These are phyloP conservation scores for Hirtodrosophila histrioides DNA, from an alignment of 2,888 invertebrate species.

Conservation along the genomic window DNA sequence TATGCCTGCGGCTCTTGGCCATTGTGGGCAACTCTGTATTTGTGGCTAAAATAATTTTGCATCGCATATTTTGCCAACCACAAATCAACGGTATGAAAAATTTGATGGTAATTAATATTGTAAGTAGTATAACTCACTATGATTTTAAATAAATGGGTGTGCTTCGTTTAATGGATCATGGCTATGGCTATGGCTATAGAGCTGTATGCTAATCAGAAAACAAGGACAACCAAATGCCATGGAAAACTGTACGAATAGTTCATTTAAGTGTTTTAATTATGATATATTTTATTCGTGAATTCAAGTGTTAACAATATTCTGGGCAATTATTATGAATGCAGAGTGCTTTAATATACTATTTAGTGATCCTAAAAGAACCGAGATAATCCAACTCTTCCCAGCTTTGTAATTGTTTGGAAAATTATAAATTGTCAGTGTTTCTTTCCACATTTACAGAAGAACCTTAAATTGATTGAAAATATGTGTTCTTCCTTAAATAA, in stretches of 20 bases:
- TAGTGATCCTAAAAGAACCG: too few relatives aligned
- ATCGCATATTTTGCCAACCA: constrained; percentile 64
- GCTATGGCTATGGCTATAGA: constrained; percentile 25
- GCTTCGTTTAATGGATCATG: constrained; percentile 63
- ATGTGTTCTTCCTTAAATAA: too few relatives aligned
- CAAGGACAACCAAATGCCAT: constrained; percentile 26
- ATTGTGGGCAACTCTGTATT: constrained; percentile 54
- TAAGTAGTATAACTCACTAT: constrained; percentile 67
- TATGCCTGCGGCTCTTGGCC: constrained; percentile 57
- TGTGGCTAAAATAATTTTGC: constrained; percentile 68
- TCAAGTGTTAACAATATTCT: too few relatives aligned
- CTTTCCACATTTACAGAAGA: too few relatives aligned
- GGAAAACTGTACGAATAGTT: constrained; percentile 16
- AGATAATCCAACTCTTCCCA: too few relatives aligned
- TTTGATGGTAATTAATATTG: constrained; percentile 77
- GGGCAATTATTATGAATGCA: too few relatives aligned
- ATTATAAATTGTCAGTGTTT: too few relatives aligned
- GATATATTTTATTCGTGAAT: too few relatives aligned
- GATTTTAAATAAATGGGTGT: constrained; percentile 60
- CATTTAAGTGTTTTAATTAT: too few relatives aligned
- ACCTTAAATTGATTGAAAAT: too few relatives aligned
- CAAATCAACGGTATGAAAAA: constrained; percentile 78
- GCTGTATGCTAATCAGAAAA: constrained; percentile 32
- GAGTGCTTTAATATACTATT: too few relatives aligned
- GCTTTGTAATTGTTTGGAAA: too few relatives aligned